phyloP scores from a whole-genome alignment of 2,888 invertebrate species.

The Keiferia lycopersicella region DNA sequence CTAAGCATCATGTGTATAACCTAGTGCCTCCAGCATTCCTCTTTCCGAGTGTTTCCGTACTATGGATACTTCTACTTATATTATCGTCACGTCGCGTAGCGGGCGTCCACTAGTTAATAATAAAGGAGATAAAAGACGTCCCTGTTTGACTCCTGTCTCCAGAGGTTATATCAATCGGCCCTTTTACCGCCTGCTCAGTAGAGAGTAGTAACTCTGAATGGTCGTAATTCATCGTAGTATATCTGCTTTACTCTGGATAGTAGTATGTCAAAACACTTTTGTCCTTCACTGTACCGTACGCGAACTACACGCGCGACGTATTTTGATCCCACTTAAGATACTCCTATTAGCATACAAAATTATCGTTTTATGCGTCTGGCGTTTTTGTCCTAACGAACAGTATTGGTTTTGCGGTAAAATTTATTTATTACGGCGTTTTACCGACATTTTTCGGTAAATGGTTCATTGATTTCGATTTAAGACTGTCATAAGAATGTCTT shows the following conservation, averaged over 20 bases:
- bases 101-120: too few relatives aligned
- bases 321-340: conserved; percentile 76
- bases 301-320: conserved; percentile 45
- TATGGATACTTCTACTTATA: too few relatives aligned
- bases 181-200: too few relatives aligned
- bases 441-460: conserved; percentile 1
- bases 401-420: conserved; percentile 24
- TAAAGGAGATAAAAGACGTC: too few relatives aligned
- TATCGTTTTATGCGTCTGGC: conserved; percentile 51
- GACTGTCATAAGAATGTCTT: neutral
- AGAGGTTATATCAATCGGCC: too few relatives aligned
- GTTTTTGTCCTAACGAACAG: conserved; percentile 7
- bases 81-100: too few relatives aligned
- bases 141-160: too few relatives aligned
- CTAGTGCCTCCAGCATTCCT: too few relatives aligned
- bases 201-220: too few relatives aligned
- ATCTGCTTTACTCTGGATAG: neutral
- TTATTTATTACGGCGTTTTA: conserved; percentile 2
- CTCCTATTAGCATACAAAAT: conserved; percentile 71
- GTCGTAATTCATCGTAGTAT: too few relatives aligned
- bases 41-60: too few relatives aligned
- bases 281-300: conserved; percentile 44
- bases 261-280: conserved; percentile 40
- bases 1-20: too few relatives aligned
- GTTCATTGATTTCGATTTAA: conserved; percentile 15